These are phyloP conservation scores for Tetranychus piercei DNA, from an alignment of 2,888 invertebrate genomes.

Conservation along the genomic window DNA sequence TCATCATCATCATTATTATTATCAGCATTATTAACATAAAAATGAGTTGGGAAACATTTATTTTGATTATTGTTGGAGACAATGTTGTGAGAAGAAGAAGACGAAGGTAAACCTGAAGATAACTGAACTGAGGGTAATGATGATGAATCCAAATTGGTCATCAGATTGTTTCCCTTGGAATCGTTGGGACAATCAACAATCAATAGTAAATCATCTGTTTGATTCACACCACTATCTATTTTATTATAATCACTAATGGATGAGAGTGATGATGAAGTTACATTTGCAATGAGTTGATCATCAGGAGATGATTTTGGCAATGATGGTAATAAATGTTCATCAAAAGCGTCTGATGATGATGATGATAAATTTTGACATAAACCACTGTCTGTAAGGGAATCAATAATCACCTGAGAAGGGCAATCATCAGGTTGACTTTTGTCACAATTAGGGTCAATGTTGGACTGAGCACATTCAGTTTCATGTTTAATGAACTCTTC, in stretches of 20 bases:
- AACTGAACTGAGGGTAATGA: background rate
- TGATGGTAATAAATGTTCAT: conserved; percentile 1
- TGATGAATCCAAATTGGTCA: background rate
- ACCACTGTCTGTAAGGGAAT: background rate
- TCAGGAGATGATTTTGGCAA: background rate
- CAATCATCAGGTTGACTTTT: background rate
- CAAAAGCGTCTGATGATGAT: background rate
- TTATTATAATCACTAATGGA: background rate
- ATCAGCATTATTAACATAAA: background rate
- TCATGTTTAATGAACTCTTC: conserved; percentile 14
- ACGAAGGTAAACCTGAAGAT: background rate
- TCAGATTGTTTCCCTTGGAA: background rate
- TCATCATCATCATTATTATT: background rate
- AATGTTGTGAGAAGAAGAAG: background rate
- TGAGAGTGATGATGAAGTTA: background rate
- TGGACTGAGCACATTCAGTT: conserved; percentile 6
- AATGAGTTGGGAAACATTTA: background rate
- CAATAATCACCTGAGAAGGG: background rate
- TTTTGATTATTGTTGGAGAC: background rate
- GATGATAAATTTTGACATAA: background rate
- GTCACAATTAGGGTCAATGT: background rate
- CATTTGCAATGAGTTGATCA: background rate
- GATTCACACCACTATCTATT: background rate
- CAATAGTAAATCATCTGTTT: background rate
- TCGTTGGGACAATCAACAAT: background rate